Evolutionary conservation across 2,888 invertebrate genomes (phyloP).

Genomic region (Ypsolopha scabrella): DNA sequence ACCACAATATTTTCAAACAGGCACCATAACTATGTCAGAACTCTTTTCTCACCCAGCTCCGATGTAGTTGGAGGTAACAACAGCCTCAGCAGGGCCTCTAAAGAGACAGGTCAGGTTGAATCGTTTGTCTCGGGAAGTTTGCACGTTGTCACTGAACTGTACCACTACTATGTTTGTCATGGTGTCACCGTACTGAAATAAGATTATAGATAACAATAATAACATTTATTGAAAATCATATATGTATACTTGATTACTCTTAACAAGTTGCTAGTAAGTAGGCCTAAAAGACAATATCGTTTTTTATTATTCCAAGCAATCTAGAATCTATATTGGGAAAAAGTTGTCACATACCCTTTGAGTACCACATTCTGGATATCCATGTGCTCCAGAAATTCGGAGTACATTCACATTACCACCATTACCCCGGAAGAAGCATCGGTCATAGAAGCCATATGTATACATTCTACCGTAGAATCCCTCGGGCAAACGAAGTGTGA

Average conservation of each 20-base stretch:
- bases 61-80: conserved; percentile 93
- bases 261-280: too few species aligned
- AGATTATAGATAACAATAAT: too few species aligned
- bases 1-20: neutral
- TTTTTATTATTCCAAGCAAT: too few species aligned
- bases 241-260: too few species aligned
- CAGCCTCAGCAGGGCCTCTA: conserved; percentile 91
- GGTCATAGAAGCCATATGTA: conserved; percentile 91
- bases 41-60: conserved; percentile 81
- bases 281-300: too few species aligned
- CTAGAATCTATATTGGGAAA: neutral
- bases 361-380: conserved; percentile 95
- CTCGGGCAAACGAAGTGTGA: conserved; percentile 88
- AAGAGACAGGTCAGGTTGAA: conserved; percentile 95
- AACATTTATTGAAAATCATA: too few species aligned
- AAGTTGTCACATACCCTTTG: conserved; percentile 72
- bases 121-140: conserved; percentile 89
- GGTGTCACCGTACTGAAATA: conserved; percentile 85
- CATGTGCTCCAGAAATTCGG: conserved; percentile 88
- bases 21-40: neutral
- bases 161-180: conserved; percentile 95
- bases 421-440: conserved; percentile 92
- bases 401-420: conserved; percentile 87
- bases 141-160: conserved; percentile 93
- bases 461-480: conserved; percentile 92